phyloP scores from a whole-genome alignment of 2,113 vertebrate species.

The Panthera uncia region DNA sequence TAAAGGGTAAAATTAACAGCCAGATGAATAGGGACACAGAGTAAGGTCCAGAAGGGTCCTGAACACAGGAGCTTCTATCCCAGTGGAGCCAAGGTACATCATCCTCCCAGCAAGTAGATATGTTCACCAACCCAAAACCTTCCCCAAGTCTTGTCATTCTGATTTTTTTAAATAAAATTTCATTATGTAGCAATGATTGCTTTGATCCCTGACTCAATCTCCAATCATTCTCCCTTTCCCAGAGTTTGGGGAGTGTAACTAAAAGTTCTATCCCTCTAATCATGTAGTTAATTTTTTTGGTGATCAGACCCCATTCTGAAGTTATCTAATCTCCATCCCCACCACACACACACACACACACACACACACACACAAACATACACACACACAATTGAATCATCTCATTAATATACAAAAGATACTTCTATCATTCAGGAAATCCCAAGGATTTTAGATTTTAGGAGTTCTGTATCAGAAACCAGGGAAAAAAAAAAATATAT shows the following conservation, averaged over 20 bases:
- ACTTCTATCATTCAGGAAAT: not conserved
- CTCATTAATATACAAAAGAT: not conserved
- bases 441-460: not conserved
- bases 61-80: not conserved
- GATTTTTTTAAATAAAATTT: not conserved
- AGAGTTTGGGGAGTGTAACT: accelerated
- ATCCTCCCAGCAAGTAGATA: not conserved
- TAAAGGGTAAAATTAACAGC: not conserved
- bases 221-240: not conserved
- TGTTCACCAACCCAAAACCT: not conserved
- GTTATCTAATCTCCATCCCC: too few species aligned
- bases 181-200: not conserved
- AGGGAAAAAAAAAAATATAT: not conserved
- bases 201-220: not conserved
- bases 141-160: not conserved
- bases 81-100: not conserved
- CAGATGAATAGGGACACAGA: not conserved
- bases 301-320: not conserved
- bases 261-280: not conserved
- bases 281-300: not conserved
- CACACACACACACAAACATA: not conserved
- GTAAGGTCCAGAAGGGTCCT: not conserved
- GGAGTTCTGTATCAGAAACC: not conserved
- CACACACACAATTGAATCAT: not conserved
- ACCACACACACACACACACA: not conserved